Conservation (phyloP, 2,888 invertebrate genomes). For the Spisula subtruncata region DNA sequence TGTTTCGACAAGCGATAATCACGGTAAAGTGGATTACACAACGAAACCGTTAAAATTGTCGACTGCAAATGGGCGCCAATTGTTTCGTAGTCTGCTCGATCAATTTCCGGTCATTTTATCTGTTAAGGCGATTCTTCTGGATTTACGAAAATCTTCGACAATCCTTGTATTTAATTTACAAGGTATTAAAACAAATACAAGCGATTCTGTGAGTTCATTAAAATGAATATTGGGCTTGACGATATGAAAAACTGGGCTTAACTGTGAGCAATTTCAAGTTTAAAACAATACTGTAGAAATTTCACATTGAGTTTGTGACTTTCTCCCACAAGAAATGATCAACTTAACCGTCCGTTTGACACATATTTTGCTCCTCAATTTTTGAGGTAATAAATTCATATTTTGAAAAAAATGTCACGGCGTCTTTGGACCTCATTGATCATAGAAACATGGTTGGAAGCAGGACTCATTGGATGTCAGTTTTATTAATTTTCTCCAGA, state of each 20-base stretch:
- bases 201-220: slow-evolving; percentile 40
- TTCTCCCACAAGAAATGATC: background rate
- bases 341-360: background rate
- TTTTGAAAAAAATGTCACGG: background rate
- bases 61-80: slow-evolving; percentile 47
- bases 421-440: background rate
- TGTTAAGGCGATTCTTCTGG: slow-evolving; percentile 39
- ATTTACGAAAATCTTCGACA: slow-evolving; percentile 40
- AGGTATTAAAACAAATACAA: slow-evolving; percentile 46
- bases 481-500: background rate
- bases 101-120: slow-evolving; percentile 56
- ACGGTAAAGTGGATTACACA: slow-evolving; percentile 32
- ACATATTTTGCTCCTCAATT: background rate
- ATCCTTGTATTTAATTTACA: slow-evolving; percentile 48
- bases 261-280: background rate
- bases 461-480: background rate
- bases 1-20: slow-evolving; percentile 38
- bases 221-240: background rate
- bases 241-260: background rate
- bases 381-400: background rate
- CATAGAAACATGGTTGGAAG: background rate
- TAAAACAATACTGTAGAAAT: background rate
- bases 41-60: slow-evolving; percentile 28
- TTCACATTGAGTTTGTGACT: background rate
- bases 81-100: slow-evolving; percentile 40